Evolutionary conservation across 2,797 vertebrate species (phyloP), one percentile per base, ranked within the genome.

Genomic region (Argentina silus): DNA sequence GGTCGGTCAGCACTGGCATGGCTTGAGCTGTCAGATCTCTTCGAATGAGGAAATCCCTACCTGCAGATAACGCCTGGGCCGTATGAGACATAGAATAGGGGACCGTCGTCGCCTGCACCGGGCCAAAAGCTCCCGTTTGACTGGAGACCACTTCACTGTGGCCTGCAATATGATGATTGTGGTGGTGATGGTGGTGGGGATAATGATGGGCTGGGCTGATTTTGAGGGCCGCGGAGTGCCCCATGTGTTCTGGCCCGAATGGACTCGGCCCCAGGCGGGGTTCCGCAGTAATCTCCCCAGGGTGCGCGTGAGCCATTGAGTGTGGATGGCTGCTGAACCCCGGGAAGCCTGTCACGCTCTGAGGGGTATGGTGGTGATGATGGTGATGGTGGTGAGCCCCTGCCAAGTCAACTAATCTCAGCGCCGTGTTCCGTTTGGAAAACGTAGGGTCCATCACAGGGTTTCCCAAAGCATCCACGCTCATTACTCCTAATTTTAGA

Each of bases 131-230:
- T 95, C 94, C 95, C 89, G 94, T 94, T 93, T 95, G 95, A 95
- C 94, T 95, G 94, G 95, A 96, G 93, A 95, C 93, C 94, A 95
- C 93, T 92, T 95, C 95, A 80, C 93, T 93, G 88, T 94, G 96
- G 95, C 95, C 96, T 96, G 96, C 93, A 94, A 93, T 95, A 93
- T 95, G 96, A 93, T 93, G 92, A 95, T 94, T 95, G 95, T 95
- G 95, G 92, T 94, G 93, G 90, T 95, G 95, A 90, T 94, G 95
- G 90, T 93, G 95, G 90, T 95, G 90, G 91, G 95, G 93, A 86
- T 93, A 95, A 92, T 95, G 95, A 95, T 95, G 96, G 94, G 93
- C 95, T 95, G 94, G 94, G 94, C 94, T 94, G 95, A 96, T 95
- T 93, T 95, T 96, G 94, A 95, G 95, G 95, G 95, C 94, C 94